Evolutionary conservation across 1,140 invertebrate species (phyloP), one percentile per base, ranked within the genome.

Genomic region (Drosophila fuyamai): DNA sequence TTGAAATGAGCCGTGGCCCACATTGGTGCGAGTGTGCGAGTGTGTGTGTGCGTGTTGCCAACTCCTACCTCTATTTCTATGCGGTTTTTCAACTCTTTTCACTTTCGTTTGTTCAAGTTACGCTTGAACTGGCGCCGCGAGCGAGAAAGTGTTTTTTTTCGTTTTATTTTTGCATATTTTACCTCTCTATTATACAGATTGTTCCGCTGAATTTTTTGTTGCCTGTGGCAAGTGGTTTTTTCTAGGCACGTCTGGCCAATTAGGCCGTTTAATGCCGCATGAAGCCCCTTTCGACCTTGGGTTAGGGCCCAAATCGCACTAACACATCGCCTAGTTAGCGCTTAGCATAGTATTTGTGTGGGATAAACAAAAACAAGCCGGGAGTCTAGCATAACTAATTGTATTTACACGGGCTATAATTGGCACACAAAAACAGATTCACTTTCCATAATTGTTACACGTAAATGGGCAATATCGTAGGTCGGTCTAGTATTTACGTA

Each of bases 261-360:
- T 86, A 86, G 60, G 44, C 38, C 59, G 83, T 63, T 86, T 82
- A 88, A 86, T 86, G 76, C 57, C 43, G 79, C 83, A 76, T 86
- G 65, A 66, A 68, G 61, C 32, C 14, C 32, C 61, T 70, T 44
- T 13, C 76, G 82, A 88, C 82, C 82, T 86, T 86, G 82, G 41
- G 66, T 51, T 77, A 62, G 63, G 65, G 47, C 56, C 57, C n/a
- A 76, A 82, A 80, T 44, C n/a, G 41, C 18, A 10, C 51, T 57
- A 44, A 63, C 47, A 36, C 14, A 29, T 55, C 40, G 36, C 32
- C 29, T 27, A 57, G 43, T 35, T n/a, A 35, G 54, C 48, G 14
- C 36, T 50, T 46, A 13, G 14, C 50, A 32, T 16, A 8, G 18
- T 35, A 32, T 66, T 53, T 61, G 38, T 32, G 60, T 46, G 40